A percentile compares a stretch with the other conserved stretches of the same genome.
Evolutionary conservation across 2,888 invertebrate species (phyloP).

Genomic region (Agrochola circellaris): DNA sequence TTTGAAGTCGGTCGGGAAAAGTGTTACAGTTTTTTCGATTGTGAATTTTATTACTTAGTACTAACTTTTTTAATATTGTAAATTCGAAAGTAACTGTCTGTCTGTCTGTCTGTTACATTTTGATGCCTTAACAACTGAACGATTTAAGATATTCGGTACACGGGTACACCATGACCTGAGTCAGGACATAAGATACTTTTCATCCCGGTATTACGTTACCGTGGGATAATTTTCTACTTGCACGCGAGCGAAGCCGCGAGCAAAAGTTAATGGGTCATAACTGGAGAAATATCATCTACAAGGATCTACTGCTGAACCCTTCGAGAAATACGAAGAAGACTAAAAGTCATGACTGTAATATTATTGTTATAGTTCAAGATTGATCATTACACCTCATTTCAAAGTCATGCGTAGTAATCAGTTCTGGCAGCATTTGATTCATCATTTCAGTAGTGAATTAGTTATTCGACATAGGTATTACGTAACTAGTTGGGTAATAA

Average conservation of each 20-base stretch:
- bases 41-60: not conserved
- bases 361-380: slow-evolving; percentile 19
- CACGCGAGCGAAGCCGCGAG: too few species aligned
- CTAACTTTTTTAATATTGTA: not conserved
- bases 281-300: too few species aligned
- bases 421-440: slow-evolving; percentile 19
- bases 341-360: not conserved
- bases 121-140: not conserved
- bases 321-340: too few species aligned
- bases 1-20: not conserved
- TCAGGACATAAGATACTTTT: not conserved
- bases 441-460: slow-evolving; percentile 39
- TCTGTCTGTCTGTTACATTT: not conserved
- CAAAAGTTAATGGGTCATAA: too few species aligned
- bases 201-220: not conserved
- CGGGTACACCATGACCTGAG: too few species aligned
- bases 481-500: slow-evolving; percentile 10
- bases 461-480: slow-evolving; percentile 20
- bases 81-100: not conserved
- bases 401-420: slow-evolving; percentile 45
- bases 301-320: too few species aligned
- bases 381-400: slow-evolving; percentile 28
- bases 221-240: not conserved
- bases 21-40: not conserved
- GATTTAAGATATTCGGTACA: not conserved